Base-by-base conservation (phyloP, 1,140 invertebrate species). In the Euborellia annulipes region DNA sequence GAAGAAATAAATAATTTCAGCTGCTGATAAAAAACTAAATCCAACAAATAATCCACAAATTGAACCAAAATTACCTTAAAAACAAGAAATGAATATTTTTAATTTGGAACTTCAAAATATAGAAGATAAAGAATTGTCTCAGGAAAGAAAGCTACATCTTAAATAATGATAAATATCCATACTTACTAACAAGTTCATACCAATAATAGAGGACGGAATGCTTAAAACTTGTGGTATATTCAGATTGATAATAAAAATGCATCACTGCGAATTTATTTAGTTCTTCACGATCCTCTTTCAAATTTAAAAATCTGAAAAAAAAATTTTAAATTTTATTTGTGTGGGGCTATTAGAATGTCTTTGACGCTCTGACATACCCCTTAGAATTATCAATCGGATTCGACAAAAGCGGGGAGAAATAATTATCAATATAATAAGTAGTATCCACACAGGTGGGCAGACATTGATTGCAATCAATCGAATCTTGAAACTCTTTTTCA, bases 141-240 rank as follows among this genome's bases (percentile, higher is more conserved):
- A 6, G 11, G 11, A 27, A 27, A 27, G 23, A 27, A 6, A 27
- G 23, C 4, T 27, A 27, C 11, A 27, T 27, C 23, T 6, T 6
- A 27, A 27, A 27, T 6, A 27, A 4, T 11, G 4, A 27, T 27
- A 27, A 4, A 27, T 27, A 6, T 27, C 23, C 23, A 27, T 39
- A 20, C 62, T 62, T 52, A 67, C 65, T 62, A 18, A 67, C 20
- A 3, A 64, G 51, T 43, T 67, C 63, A 32, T 61, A 66, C 65
- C 64, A 66, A 20, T 59, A 61, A 42, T 57, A 56, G 4, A 54
- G 45, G 2, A 62, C 47, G 36, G 62, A 61, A 38, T 63, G 62
- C 30, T 58, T 63, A 4, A 62, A 48, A 16, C 41, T 53, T 7
- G 55, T 30, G 1, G 54, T 50, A 4, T 50, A 54, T 4, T 56